Evolutionary conservation across 2,888 invertebrate species (phyloP).

Genomic region (Dryobota labecula): DNA sequence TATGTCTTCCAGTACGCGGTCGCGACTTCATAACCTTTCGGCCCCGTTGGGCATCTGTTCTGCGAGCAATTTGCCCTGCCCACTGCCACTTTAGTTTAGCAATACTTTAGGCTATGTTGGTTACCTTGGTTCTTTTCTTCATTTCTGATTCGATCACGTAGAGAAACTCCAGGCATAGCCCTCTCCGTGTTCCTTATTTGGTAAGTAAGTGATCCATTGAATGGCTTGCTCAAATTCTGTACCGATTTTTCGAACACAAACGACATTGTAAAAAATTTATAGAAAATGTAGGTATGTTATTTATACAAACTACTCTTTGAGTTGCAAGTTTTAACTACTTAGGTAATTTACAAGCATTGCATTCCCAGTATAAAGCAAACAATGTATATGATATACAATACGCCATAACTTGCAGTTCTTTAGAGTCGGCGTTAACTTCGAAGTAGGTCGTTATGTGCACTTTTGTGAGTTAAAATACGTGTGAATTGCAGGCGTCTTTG

Average conservation of each 20-base stretch:
- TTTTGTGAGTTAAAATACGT: conserved; percentile 9
- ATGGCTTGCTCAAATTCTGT: not conserved
- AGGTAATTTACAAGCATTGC: conserved; percentile 5
- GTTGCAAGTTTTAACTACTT: conserved; percentile 5
- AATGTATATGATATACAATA: conserved; percentile 28
- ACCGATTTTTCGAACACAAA: not conserved
- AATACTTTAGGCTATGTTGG: not conserved
- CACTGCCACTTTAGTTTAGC: not conserved
- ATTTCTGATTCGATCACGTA: not conserved
- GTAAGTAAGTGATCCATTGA: not conserved
- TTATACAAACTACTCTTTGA: conserved; percentile 5
- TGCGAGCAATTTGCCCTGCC: not conserved
- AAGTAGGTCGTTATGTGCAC: conserved; percentile 20
- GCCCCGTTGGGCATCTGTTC: not conserved
- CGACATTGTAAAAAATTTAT: not conserved
- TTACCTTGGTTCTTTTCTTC: not conserved
- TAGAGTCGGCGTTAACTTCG: conserved; percentile 18
- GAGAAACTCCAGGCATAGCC: not conserved
- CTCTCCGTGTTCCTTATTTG: not conserved
- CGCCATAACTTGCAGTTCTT: conserved; percentile 27
- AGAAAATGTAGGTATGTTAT: not conserved
- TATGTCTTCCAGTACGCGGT: not conserved
- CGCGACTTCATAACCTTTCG: not conserved
- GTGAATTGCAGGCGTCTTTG: conserved; percentile 18
- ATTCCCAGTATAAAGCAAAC: conserved; percentile 18